Percentiles rank a stretch among this genome's conserved stretches.
Evolutionary conservation across 1,140 invertebrate genomes (phyloP).

Genomic region (Drosophila saltans): DNA sequence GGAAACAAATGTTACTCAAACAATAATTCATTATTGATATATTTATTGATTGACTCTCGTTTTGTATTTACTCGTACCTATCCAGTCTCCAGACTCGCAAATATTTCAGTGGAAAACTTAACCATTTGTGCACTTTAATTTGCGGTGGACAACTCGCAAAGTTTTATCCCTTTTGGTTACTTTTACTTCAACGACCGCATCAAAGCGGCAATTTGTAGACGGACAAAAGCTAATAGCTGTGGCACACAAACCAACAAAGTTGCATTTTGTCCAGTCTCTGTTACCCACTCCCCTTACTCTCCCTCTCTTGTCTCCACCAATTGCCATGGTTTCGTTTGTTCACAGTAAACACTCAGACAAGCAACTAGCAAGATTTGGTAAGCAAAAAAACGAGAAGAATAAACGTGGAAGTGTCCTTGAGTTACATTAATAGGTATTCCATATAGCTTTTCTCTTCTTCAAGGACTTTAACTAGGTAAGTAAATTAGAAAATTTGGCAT

Average conservation of each 20-base stretch:
- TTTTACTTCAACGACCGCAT: slow-evolving; percentile 61
- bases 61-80: background rate
- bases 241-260: slow-evolving; percentile 24
- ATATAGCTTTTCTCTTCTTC: too few relatives aligned
- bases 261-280: slow-evolving; percentile 13
- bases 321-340: background rate
- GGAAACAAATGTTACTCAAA: too few relatives aligned
- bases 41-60: background rate
- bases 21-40: background rate
- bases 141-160: slow-evolving; percentile 65
- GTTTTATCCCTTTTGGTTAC: slow-evolving; percentile 39
- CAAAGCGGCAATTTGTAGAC: slow-evolving; percentile 68
- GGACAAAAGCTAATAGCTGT: slow-evolving; percentile 65
- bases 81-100: slow-evolving; percentile 38
- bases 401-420: background rate
- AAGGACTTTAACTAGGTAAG: too few relatives aligned
- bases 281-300: background rate
- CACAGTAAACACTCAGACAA: background rate
- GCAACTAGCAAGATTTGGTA: background rate
- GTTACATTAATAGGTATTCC: background rate
- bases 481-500: too few relatives aligned
- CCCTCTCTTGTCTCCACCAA: too few relatives aligned
- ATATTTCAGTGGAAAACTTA: slow-evolving; percentile 63
- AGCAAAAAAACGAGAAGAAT: background rate
- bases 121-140: slow-evolving; percentile 78